Percentiles rank a stretch among this genome's conserved stretches.
phyloP scores from a whole-genome alignment of 37 sponge, comb jelly and placozoan genomes.

The Hormiphora californensis region DNA sequence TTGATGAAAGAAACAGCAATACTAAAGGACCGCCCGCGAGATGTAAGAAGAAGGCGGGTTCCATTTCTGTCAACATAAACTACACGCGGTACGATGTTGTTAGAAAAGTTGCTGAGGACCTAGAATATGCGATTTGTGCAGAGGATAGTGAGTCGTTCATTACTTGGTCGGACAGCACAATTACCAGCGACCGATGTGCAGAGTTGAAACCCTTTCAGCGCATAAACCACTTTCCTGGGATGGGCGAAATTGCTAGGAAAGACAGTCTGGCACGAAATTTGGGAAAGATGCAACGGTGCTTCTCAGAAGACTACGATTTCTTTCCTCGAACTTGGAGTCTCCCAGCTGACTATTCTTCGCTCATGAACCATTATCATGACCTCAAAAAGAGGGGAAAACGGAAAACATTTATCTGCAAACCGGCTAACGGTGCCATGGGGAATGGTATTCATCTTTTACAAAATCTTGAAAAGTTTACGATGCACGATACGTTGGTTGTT shows the following conservation, averaged over 20 bases:
- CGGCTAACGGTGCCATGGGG: constrained; percentile 76
- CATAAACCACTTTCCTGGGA: constrained; percentile 89
- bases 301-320: constrained; percentile 66
- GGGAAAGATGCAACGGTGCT: constrained; percentile 68
- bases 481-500: constrained; percentile 59
- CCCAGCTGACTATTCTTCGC: constrained; percentile 65
- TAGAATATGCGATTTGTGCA: constrained; percentile 57
- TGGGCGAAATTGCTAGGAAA: constrained; percentile 81
- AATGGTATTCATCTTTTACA: constrained; percentile 72
- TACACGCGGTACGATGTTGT: constrained; percentile 51
- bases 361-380: constrained; percentile 49
- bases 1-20: no score
- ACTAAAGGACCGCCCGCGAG: no score
- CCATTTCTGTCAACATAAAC: constrained; percentile 9
- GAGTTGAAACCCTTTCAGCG: constrained; percentile 58
- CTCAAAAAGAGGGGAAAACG: constrained; percentile 58
- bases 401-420: constrained; percentile 73
- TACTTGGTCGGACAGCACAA: constrained; percentile 31
- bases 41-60: background rate
- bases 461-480: constrained; percentile 53
- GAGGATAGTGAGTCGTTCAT: constrained; percentile 54
- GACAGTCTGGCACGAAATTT: constrained; percentile 76
- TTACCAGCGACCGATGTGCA: constrained; percentile 30
- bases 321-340: constrained; percentile 75
- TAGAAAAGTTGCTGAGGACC: constrained; percentile 58